Base-by-base conservation (phyloP, 1,140 invertebrate genomes). In the Drosophila elegans region DNA sequence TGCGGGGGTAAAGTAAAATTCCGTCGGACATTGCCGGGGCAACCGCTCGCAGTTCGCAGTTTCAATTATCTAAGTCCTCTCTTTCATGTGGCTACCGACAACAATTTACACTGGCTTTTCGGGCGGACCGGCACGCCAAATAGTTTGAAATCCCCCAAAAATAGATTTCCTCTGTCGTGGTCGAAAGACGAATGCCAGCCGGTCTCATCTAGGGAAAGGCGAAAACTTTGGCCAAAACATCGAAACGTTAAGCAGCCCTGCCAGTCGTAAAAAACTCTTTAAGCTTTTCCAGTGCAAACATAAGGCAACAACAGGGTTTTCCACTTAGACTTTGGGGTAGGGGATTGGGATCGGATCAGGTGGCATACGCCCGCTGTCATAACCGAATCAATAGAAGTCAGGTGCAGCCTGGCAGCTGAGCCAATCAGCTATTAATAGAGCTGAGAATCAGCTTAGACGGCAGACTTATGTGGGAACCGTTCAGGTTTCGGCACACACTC, bases 51-150 rank as follows among this genome's bases (percentile, higher is more conserved):
- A 77, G 74, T 88, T 86, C 63, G 48, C 74, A 77, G 74, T 88
- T 86, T 83, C 82, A 86, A 86, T 86, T 88, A 89, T 88, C 82
- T 79, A 79, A 75, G 60, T 57, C 74, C 68, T 54, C 66, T 61
- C 82, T 88, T 86, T 86, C 75, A 86, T 88, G 83, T 86, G 83
- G 83, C 79, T 57, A 45, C 71, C 46, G 51, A 55, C 67, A 76
- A 74, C 74, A 78, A 71, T 78, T 82, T 74, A 60, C 45, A 60
- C 56, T 52, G 49, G 63, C 53, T 73, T 75, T 38, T 38, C 45
- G 62, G 64, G 62, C 42, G 55, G 73, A 34, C 27, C 53, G 13
- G 38, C 59, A 52, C 39, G 32, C 61, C 54, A 74, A 78, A 82
- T 81, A 55, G 78, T 80, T 77, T 12, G 72, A 75, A 83, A 71